Evolutionary conservation across 92 coral and sea anemone species (phyloP), one percentile per base, ranked within the genome.

Genomic region (Actinernus sp.): DNA sequence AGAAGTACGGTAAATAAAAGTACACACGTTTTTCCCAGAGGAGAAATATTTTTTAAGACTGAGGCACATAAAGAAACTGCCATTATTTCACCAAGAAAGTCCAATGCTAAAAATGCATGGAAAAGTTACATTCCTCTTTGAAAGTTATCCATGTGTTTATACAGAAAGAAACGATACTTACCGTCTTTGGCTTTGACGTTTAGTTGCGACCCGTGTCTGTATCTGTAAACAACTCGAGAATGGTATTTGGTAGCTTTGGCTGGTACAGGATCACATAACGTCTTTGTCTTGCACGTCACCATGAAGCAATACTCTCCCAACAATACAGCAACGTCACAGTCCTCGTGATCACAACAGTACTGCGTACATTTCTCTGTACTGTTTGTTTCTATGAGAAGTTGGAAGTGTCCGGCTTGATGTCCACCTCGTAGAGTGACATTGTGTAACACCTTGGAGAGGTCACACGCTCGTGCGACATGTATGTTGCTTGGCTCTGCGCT

Each of bases 321-420:
- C 62, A 83, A 61, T 19, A 76, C 80, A 6, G 85, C 86, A 10
- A 83, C 83, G 65, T 88, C 80, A 36, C 94, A 88, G 58, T 49
- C 18, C 0, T 13, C 37, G 32, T 82, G 54, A 33, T 71, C 8
- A 32, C 94, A 88, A 55, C 94, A 88, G 27, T 38, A 26, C 13
- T 62, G 43, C 40, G 79, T 71, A 24, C 94, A 88, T 22, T 39
- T 54, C 2, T 46, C 19, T 14, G 74, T 51, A 45, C 65, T 54
- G 20, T 46, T 46, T 3, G 63, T 64, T 9, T 32, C 33, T 18
- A 58, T 63, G 12, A 65, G 63, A 19, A 54, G 37, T 18, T 59
- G 58, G 32, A 88, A 88, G 67, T 61, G 25, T 9, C 94, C 94
- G 3, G 94, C 77, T 45, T 77, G 47, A 17, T 71, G 79, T 18